A percentile compares a stretch with the other conserved stretches of the same genome.
These are phyloP conservation scores for Nephrotoma flavescens DNA, from an alignment of 2,888 invertebrate species.

Conservation along the genomic window DNA sequence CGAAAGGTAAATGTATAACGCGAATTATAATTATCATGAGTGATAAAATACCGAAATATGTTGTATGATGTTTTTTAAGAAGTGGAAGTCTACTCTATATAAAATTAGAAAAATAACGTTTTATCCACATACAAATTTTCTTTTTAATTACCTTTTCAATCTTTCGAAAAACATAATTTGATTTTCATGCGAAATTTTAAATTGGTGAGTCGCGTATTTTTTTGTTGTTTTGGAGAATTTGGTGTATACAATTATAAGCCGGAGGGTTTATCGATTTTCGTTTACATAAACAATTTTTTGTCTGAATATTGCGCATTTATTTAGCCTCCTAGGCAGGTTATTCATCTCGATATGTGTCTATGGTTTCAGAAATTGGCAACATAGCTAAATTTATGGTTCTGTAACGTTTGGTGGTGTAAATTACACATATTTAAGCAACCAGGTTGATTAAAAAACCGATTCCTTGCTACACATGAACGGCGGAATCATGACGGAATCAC, in stretches of 20 bases:
- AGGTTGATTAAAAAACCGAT: no score
- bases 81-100: neutral
- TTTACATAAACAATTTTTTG: neutral
- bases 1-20: neutral
- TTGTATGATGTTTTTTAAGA: neutral
- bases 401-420: no score
- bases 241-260: neutral
- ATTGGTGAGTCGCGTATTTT: neutral
- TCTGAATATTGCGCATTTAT: no score
- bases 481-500: no score
- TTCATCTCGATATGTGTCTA: no score
- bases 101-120: neutral
- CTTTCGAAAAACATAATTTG: neutral
- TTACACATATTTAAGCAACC: no score
- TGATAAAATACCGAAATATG: neutral
- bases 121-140: neutral
- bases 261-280: neutral
- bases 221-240: neutral
- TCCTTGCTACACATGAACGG: no score
- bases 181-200: neutral
- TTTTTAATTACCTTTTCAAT: neutral
- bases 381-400: no score
- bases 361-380: no score
- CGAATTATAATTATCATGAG: neutral
- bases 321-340: no score